A percentile compares a stretch with the other conserved stretches of the same genome.
Evolutionary conservation across 2,888 invertebrate genomes (phyloP).

Genomic region (Morpho helenor): DNA sequence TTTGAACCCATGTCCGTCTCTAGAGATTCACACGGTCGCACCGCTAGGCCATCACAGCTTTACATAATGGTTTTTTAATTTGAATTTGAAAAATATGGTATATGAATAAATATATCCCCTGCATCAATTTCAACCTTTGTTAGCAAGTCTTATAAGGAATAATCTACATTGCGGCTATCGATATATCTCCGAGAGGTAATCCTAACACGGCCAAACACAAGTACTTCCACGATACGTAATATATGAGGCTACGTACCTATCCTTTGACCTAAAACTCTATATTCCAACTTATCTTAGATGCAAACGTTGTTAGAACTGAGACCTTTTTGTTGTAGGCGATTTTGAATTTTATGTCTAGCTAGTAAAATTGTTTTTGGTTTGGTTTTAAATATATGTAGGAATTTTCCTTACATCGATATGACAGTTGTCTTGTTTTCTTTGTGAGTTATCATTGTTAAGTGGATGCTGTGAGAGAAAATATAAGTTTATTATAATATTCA

Average conservation of each 20-base stretch:
- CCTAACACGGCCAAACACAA: conserved; percentile 37
- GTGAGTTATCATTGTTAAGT: too few relatives aligned
- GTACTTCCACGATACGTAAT: conserved; percentile 37
- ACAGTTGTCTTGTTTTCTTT: too few relatives aligned
- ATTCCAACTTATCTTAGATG: conserved; percentile 62
- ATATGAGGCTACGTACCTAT: conserved; percentile 47
- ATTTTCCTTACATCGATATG: conserved; percentile 33
- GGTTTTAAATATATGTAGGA: conserved; percentile 22
- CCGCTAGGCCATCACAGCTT: too few relatives aligned
- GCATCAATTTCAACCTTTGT: too few relatives aligned
- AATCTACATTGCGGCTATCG: neutral
- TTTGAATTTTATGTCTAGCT: conserved; percentile 30
- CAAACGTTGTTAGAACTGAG: conserved; percentile 43
- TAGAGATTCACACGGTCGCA: too few relatives aligned
- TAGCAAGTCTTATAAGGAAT: too few relatives aligned
- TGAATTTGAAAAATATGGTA: too few relatives aligned
- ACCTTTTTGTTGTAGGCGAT: conserved; percentile 17
- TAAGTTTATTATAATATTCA: too few relatives aligned
- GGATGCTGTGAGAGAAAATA: too few relatives aligned
- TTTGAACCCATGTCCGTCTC: too few relatives aligned
- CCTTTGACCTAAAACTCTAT: conserved; percentile 64
- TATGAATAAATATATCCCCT: too few relatives aligned
- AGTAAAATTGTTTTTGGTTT: conserved; percentile 26
- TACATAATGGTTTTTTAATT: too few relatives aligned
- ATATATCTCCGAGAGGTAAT: conserved; percentile 42